These are phyloP conservation scores for Pseudococcus longispinus DNA, from an alignment of 2,888 invertebrate genomes.

Conservation along the genomic window DNA sequence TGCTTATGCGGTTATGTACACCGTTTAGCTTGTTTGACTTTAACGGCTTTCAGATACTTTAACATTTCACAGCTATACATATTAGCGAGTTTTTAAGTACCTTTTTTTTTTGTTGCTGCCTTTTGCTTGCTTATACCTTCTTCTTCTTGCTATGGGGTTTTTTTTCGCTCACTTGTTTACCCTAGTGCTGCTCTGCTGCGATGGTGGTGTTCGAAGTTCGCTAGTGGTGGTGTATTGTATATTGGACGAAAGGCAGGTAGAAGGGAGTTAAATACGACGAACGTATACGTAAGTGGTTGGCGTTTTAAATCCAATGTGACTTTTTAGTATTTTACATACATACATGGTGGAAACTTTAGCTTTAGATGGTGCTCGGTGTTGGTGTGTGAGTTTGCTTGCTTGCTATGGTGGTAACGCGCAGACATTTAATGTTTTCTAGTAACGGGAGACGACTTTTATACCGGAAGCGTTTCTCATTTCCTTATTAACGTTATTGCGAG, in stretches of 20 bases:
- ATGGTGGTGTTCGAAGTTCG: too few species aligned
- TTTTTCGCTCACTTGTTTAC: neutral
- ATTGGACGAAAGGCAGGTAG: too few species aligned
- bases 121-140: neutral
- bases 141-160: neutral
- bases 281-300: neutral
- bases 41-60: conserved; percentile 21
- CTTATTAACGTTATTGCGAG: conserved; percentile 49
- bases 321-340: neutral
- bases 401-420: neutral
- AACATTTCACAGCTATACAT: neutral
- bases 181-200: neutral
- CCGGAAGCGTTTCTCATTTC: conserved; percentile 49
- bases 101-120: neutral
- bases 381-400: neutral
- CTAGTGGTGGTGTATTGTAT: neutral
- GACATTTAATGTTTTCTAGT: conserved; percentile 44
- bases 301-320: conserved; percentile 8
- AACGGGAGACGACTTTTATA: neutral
- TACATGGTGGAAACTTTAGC: neutral
- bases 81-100: conserved; percentile 28
- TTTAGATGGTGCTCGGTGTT: neutral
- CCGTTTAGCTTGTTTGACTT: conserved; percentile 29
- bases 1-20: conserved; percentile 9
- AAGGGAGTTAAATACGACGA: neutral